These are phyloP conservation scores for Caenorhabditis sulstoni DNA, from an alignment of 2,888 invertebrate genomes.

Conservation along the genomic window DNA sequence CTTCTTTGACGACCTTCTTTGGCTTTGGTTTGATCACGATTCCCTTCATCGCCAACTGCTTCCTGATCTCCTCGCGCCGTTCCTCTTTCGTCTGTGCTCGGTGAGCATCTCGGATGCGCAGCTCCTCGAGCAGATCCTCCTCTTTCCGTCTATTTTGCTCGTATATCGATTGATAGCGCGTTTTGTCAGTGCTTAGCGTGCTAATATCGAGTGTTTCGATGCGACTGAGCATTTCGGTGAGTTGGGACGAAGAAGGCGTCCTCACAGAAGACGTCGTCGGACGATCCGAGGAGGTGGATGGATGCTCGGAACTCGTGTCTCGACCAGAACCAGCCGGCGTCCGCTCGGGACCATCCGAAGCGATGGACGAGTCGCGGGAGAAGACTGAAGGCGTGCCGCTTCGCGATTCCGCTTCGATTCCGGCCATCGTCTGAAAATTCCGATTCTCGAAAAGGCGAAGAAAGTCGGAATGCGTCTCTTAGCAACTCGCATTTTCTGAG, in stretches of 20 bases:
- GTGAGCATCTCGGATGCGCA: conserved; percentile 29
- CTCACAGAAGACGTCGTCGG: too few species aligned
- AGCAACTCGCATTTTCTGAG: too few species aligned
- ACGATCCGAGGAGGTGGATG: not conserved
- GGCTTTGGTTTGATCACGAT: conserved; percentile 47
- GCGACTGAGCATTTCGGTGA: conserved; percentile 16
- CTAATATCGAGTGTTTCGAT: conserved; percentile 12
- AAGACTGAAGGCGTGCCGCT: conserved; percentile 9
- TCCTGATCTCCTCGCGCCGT: conserved; percentile 6
- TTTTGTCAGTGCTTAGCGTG: not conserved
- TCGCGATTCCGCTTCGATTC: not conserved
- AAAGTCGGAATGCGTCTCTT: too few species aligned
- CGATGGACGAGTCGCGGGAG: conserved; percentile 21
- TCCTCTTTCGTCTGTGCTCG: conserved; percentile 28
- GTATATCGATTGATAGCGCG: conserved; percentile 22
- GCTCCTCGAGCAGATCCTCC: conserved; percentile 23
- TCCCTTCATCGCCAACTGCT: conserved; percentile 44
- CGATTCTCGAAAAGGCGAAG: too few species aligned
- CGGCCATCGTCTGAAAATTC: conserved; percentile 15
- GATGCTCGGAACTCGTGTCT: not conserved
- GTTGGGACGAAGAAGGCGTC: too few species aligned
- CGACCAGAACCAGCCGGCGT: conserved; percentile 1
- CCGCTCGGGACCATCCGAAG: conserved; percentile 9
- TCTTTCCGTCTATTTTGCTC: conserved; percentile 9
- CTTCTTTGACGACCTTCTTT: conserved; percentile 28